phyloP scores from a whole-genome alignment of 2,113 vertebrate genomes.

The Epinephelus cyanopodus region DNA sequence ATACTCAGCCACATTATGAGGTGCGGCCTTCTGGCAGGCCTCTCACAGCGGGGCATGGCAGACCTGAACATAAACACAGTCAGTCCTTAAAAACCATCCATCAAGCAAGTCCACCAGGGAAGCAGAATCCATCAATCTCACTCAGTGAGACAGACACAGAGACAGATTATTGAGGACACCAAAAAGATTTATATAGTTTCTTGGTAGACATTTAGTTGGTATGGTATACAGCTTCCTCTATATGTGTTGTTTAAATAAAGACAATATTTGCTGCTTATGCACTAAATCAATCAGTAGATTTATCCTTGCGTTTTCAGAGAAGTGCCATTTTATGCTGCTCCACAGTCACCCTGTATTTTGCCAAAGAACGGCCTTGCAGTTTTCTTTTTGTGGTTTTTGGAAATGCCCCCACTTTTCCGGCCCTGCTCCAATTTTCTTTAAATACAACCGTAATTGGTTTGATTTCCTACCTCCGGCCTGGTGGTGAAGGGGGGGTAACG shows the following conservation, averaged over 20 bases:
- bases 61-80: conserved; percentile 64
- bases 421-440: conserved; percentile 85
- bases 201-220: neutral
- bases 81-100: conserved; percentile 59
- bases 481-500: conserved; percentile 23
- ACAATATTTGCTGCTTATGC: neutral
- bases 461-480: conserved; percentile 85
- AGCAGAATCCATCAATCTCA: conserved; percentile 60
- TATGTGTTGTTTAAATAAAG: conserved; percentile 35
- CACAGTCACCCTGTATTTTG: conserved; percentile 50
- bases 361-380: conserved; percentile 64
- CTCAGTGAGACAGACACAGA: conserved; percentile 27
- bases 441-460: conserved; percentile 85
- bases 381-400: conserved; percentile 80
- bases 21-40: conserved; percentile 58
- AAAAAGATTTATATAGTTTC: neutral
- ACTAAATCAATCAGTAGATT: conserved; percentile 30
- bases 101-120: conserved; percentile 46
- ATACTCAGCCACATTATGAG: conserved; percentile 48
- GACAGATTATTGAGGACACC: conserved; percentile 40
- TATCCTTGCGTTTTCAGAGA: conserved; percentile 31
- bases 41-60: conserved; percentile 60
- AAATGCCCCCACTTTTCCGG: conserved; percentile 83
- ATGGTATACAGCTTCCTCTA: neutral
- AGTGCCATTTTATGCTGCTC: conserved; percentile 23